Conservation (phyloP, 2,797 vertebrate species). For the Oreochromis grahami region DNA sequence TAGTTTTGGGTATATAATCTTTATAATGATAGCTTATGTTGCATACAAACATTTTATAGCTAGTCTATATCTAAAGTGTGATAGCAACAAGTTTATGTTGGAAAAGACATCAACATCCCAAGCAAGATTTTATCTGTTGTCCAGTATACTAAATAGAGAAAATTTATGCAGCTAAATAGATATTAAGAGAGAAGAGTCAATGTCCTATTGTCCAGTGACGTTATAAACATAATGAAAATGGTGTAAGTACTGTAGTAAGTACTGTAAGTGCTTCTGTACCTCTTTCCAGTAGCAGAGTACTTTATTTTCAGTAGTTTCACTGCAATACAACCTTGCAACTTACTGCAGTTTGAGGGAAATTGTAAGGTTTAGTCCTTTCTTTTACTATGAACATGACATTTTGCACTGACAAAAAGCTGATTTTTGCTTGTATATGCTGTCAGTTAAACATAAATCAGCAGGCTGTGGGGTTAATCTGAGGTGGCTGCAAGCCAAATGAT, state of each 20-base stretch:
- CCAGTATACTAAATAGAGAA: not conserved
- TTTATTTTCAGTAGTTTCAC: not conserved
- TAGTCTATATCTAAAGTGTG: no score
- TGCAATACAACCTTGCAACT: not conserved
- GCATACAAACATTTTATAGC: no score
- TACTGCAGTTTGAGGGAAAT: not conserved
- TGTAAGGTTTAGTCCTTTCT: not conserved
- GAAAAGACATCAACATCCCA: not conserved
- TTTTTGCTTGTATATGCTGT: not conserved
- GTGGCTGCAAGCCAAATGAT: constrained; percentile 63
- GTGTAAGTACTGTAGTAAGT: not conserved
- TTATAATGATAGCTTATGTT: no score
- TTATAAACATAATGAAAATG: not conserved
- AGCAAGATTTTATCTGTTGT: not conserved
- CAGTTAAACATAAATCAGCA: not conserved
- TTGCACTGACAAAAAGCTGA: not conserved
- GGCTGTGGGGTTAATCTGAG: constrained; percentile 64
- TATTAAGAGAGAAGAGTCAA: not conserved
- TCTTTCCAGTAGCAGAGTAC: not conserved
- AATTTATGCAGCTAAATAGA: not conserved
- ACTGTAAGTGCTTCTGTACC: not conserved
- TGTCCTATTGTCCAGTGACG: not conserved
- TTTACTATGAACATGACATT: not conserved
- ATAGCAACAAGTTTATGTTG: not conserved
- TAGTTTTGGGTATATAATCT: no score